Conservation (phyloP, 2,113 vertebrate genomes). For the Eretmochelys imbricata region DNA sequence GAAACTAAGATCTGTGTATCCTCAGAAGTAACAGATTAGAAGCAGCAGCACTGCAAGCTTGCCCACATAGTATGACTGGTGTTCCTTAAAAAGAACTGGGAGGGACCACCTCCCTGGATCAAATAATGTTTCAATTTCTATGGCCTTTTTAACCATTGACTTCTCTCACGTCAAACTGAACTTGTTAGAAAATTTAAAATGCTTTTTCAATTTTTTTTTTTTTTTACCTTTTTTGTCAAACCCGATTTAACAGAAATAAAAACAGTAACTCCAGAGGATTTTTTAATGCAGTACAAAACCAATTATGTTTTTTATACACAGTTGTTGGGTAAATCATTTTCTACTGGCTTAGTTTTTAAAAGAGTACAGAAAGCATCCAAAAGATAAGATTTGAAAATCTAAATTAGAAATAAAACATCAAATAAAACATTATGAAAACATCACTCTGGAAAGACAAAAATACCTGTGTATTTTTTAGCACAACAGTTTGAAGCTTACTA, state of each 20-base stretch:
- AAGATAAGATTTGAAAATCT: constrained; percentile 35
- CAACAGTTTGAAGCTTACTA: constrained; percentile 50
- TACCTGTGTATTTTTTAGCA: constrained; percentile 46
- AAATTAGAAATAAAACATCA: constrained; percentile 41
- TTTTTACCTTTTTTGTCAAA: not conserved
- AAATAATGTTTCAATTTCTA: not conserved
- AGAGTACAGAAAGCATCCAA: not conserved
- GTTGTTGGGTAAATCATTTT: not conserved
- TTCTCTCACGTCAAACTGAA: not conserved
- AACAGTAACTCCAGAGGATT: not conserved
- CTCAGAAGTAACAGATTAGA: not conserved
- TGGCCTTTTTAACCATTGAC: not conserved
- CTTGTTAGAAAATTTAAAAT: not conserved
- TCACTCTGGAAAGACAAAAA: constrained; percentile 50
- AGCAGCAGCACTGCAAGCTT: not conserved
- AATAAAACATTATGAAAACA: not conserved
- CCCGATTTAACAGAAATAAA: not conserved
- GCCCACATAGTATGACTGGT: not conserved
- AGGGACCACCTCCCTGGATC: fast-evolving
- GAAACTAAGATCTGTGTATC: not conserved
- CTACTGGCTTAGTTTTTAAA: constrained; percentile 2
- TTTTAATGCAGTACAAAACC: not conserved
- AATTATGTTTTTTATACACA: not conserved
- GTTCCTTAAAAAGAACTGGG: not conserved
- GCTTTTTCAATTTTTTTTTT: not conserved